phyloP scores from a whole-genome alignment of 2,113 vertebrate species.

The Chamaea fasciata region DNA sequence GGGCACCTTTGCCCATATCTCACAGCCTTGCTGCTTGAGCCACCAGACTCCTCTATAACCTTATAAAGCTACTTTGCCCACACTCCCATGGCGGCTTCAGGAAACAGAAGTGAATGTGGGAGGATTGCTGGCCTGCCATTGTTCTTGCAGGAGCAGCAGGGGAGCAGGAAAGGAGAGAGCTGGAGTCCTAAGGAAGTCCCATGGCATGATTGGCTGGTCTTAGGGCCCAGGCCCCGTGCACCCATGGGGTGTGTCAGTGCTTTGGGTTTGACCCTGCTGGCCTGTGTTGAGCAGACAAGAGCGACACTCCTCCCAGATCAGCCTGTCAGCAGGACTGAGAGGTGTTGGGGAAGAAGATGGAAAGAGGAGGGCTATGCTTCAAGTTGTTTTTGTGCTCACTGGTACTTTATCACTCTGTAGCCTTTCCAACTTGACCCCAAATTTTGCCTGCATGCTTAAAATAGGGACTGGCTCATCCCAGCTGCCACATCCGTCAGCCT shows the following conservation, averaged over 20 bases:
- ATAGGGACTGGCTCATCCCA: slow-evolving; percentile 51
- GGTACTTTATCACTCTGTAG: neutral
- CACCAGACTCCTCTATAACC: neutral
- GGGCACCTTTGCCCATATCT: neutral
- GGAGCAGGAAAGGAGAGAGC: neutral
- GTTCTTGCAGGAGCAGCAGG: neutral
- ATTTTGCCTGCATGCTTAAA: slow-evolving; percentile 49
- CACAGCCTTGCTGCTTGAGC: neutral
- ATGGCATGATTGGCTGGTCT: neutral
- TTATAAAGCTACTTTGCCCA: neutral
- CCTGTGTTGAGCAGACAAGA: neutral
- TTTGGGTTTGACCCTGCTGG: neutral
- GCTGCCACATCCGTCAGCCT: slow-evolving; percentile 48
- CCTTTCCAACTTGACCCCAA: slow-evolving; percentile 18
- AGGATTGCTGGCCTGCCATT: neutral
- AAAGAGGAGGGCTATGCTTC: neutral
- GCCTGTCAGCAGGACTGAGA: neutral
- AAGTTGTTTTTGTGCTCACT: slow-evolving; percentile 20
- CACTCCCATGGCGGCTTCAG: neutral
- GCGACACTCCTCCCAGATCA: neutral
- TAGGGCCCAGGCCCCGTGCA: neutral
- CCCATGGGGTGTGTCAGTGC: rapidly evolving
- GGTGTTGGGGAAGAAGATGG: neutral
- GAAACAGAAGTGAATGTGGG: neutral
- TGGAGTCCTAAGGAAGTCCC: neutral